Conservation (phyloP, 2,113 vertebrate genomes). For the Cebidichthys violaceus region DNA sequence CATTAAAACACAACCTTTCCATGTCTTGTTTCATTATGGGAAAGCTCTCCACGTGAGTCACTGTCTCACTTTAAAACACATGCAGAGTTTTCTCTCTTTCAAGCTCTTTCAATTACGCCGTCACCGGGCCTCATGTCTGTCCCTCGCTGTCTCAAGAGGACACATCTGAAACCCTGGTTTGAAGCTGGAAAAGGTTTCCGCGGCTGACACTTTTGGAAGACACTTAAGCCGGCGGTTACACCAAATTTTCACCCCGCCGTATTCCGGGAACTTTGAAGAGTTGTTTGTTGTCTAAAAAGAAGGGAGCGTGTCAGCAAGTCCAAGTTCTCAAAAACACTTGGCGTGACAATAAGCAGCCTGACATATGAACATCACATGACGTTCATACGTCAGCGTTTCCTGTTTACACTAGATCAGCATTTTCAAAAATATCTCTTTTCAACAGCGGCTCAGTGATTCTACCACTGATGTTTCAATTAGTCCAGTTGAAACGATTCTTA, state of each 20-base stretch:
- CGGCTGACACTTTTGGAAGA: background rate
- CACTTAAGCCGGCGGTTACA: background rate
- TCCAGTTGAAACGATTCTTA: background rate
- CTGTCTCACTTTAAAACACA: conserved; percentile 41
- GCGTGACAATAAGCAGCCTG: background rate
- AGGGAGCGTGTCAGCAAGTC: background rate
- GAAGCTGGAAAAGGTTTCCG: background rate
- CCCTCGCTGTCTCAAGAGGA: background rate
- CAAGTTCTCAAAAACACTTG: background rate
- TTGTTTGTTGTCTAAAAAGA: conserved; percentile 3
- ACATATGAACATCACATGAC: background rate
- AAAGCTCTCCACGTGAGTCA: conserved; percentile 59
- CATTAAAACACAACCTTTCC: conserved; percentile 54
- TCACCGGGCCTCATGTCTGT: conserved; percentile 19
- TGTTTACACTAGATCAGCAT: background rate
- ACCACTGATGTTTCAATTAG: background rate
- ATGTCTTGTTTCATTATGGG: conserved; percentile 59
- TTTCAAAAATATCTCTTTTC: background rate
- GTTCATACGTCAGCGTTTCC: conserved; percentile 21
- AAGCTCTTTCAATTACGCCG: conserved; percentile 18
- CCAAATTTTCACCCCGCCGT: background rate
- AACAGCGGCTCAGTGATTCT: background rate
- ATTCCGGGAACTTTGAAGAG: background rate
- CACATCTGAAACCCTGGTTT: background rate
- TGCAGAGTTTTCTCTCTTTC: conserved; percentile 29